These are phyloP conservation scores for Saturnia pavonia DNA, from an alignment of 2,888 invertebrate genomes.

Conservation along the genomic window DNA sequence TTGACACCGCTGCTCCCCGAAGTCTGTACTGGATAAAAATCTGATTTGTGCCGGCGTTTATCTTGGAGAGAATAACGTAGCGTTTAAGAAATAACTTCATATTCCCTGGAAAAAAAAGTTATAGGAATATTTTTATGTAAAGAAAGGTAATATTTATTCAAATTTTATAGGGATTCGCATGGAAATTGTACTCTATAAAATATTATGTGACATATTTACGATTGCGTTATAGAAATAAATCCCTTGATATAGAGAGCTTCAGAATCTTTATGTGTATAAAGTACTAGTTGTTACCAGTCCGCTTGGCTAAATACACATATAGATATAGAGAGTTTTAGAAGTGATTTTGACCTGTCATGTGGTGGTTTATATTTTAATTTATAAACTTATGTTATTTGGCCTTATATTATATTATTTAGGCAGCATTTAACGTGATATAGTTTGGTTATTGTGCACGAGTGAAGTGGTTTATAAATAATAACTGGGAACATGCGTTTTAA, in stretches of 20 bases:
- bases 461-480: too few relatives aligned
- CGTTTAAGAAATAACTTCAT: constrained; percentile 21
- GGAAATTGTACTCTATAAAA: constrained; percentile 1
- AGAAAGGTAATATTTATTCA: constrained; percentile 23
- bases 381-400: too few relatives aligned
- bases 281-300: too few relatives aligned
- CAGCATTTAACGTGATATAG: too few relatives aligned
- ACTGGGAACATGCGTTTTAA: too few relatives aligned
- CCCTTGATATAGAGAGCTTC: neutral
- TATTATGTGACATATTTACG: constrained; percentile 9
- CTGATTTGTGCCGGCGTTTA: constrained; percentile 23
- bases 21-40: constrained; percentile 18
- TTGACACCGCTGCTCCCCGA: neutral
- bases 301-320: too few relatives aligned
- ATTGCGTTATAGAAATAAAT: constrained; percentile 11
- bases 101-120: constrained; percentile 8
- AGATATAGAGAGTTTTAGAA: neutral
- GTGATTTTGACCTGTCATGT: neutral
- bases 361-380: too few relatives aligned
- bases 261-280: neutral
- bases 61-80: constrained; percentile 23
- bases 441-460: too few relatives aligned
- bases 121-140: constrained; percentile 18
- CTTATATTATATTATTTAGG: too few relatives aligned
- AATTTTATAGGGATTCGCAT: constrained; percentile 15